Base-by-base conservation (phyloP, 2,797 vertebrate genomes). In the Anableps anableps region DNA sequence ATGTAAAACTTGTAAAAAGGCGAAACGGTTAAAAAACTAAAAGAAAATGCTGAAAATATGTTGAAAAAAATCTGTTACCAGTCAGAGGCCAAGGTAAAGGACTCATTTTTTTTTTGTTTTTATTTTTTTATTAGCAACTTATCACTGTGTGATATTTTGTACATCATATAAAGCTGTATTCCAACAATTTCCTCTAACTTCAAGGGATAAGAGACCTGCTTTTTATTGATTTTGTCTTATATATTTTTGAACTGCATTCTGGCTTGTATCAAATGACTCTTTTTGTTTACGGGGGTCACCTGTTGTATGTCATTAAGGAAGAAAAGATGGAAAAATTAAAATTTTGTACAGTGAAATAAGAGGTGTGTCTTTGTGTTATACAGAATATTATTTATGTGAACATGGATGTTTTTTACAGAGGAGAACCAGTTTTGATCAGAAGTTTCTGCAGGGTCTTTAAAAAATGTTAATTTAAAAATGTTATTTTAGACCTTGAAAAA, bases 91-190 rank as follows among this genome's bases (percentile, higher is more conserved):
- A 96, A 95, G 94, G 89, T 94, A 93, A 95, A 93, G 88, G 92
- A 95, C 94, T 94, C 92, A 89, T 88, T 94, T 94, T 93, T 81
- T 95, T 92, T 93, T 87, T 93, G 92, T 94, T 94, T 95, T 94
- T 95, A 91, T 94, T 95, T 95, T 96, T 95, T 95, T 94, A 95
- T 93, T 94, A 94, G 93, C 95, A 95, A 91, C 92, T 97, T 97
- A 97, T 97, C 97, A 97, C 97, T 97, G 96, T 98, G 97, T 98
- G 97, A 97, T 97, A 97, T 96, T 97, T 96, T 96, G 94, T 94
- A 96, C 92, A 95, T 95, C 95, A 95, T 95, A 95, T 95, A 95
- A 96, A 93, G 91, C 95, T 95, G 93, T 94, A 95, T 95, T 96
- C 92, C 89, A 95, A 95, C 89, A 78, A 92, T 95, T 95, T 95